Evolutionary conservation across 2,113 vertebrate genomes (phyloP).

Genomic region (Pelodiscus sinensis): DNA sequence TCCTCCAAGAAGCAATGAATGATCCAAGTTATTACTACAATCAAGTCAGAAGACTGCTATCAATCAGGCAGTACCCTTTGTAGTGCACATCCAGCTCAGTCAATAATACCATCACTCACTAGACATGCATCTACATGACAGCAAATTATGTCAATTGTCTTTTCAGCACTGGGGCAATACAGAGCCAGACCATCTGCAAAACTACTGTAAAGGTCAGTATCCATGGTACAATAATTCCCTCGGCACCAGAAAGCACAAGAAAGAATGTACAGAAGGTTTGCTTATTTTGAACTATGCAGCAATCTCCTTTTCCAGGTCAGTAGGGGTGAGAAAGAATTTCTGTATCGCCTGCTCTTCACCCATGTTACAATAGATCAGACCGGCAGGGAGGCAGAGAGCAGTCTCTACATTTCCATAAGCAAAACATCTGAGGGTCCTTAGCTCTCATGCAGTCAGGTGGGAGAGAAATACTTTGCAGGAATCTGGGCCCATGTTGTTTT

Average conservation of each 20-base stretch:
- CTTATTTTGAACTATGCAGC: not conserved
- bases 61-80: not conserved
- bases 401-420: not conserved
- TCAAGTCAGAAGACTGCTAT: rapidly evolving
- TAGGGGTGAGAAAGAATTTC: not conserved
- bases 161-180: not conserved
- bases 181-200: not conserved
- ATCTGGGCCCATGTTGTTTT: not conserved
- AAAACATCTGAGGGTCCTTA: not conserved
- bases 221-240: not conserved
- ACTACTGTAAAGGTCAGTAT: not conserved
- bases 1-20: not conserved
- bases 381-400: not conserved
- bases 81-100: not conserved
- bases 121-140: not conserved
- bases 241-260: not conserved
- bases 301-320: not conserved
- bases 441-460: not conserved
- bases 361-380: not conserved
- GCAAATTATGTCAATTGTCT: not conserved
- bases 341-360: not conserved
- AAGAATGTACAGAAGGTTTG: not conserved
- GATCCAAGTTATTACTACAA: not conserved
- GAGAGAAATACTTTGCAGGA: not conserved
- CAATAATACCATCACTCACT: not conserved